A percentile compares a stretch with the other conserved stretches of the same genome.
Evolutionary conservation across 2,113 vertebrate genomes (phyloP).

Genomic region (Bubalus kerabau): DNA sequence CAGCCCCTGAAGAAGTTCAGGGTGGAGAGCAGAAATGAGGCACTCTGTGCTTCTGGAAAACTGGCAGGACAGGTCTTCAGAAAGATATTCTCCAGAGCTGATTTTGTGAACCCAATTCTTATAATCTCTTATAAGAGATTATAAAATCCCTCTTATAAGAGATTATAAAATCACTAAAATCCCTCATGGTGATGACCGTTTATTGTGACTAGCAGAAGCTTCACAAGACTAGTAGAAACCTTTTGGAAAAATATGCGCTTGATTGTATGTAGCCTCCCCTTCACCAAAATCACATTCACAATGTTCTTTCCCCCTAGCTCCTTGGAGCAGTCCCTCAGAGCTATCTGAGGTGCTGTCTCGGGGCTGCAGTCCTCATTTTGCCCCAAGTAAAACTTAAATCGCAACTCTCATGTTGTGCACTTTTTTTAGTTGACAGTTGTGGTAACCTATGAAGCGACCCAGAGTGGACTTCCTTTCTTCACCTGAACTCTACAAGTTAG

Average conservation of each 20-base stretch:
- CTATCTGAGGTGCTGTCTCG: not conserved
- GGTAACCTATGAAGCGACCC: not conserved
- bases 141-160: too few relatives aligned
- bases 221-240: not conserved
- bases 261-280: not conserved
- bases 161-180: not conserved
- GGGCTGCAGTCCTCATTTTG: not conserved
- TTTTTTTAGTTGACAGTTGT: not conserved
- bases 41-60: not conserved
- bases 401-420: not conserved
- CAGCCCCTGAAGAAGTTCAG: not conserved
- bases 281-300: not conserved
- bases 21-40: not conserved
- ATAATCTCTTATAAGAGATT: not conserved
- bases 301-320: not conserved
- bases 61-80: not conserved
- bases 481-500: not conserved
- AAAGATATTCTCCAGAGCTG: not conserved
- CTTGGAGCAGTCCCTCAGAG: not conserved
- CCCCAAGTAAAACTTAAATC: not conserved
- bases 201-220: not conserved
- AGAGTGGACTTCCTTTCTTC: not conserved
- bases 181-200: not conserved
- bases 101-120: not conserved
- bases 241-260: not conserved